Base-by-base conservation (phyloP, 1,140 invertebrate species). In the Drosophila orena region DNA sequence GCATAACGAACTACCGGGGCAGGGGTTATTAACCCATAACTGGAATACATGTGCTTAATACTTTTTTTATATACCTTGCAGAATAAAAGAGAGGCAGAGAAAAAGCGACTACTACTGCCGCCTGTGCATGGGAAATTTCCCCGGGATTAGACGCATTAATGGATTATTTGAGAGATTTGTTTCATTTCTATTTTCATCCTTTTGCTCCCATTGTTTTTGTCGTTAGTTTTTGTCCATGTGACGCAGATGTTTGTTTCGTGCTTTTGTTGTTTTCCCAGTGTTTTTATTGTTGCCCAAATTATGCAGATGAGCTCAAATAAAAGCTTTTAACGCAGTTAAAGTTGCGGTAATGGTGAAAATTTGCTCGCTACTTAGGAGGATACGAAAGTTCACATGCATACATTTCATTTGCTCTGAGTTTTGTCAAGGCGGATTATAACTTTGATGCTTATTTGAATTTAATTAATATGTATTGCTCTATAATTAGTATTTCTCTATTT, bases 11-110 rank as follows among this genome's bases (percentile, higher is more conserved):
- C 43, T 56, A 71, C 38, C 38, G 65, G 74, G 58, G 77, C 64
- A 66, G 78, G 77, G 80, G 80, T 83, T 83, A 83, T 83, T 83
- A 83, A 83, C 80, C 80, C 79, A 83, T 83, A 83, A 83, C 60
- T 83, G 79, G 80, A 79, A 78, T 83, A 83, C 80, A 79, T 83
- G 79, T 81, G 73, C 79, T 81, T 81, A 81, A 81, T 77, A 30
- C 30, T 30, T 79, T 79, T 71, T 77, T 79, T 65, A 30, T 53
- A 8, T 56, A 69, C 20, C 42, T 34, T 56, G 43, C 22, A 24
- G 12, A 27, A 60, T 56, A 11, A 11, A 30, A 47, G 27, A 47
- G 27, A 50, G 12, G 17, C n/a, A 15, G 34, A 47, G 38, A 24
- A 11, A 17, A 24, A 66, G 43, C 37, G 17, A 30, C 30, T 30